A percentile compares a stretch with the other conserved stretches of the same genome.
Evolutionary conservation across 2,888 invertebrate genomes (phyloP).

Genomic region (Lasioglossum leucozonium): DNA sequence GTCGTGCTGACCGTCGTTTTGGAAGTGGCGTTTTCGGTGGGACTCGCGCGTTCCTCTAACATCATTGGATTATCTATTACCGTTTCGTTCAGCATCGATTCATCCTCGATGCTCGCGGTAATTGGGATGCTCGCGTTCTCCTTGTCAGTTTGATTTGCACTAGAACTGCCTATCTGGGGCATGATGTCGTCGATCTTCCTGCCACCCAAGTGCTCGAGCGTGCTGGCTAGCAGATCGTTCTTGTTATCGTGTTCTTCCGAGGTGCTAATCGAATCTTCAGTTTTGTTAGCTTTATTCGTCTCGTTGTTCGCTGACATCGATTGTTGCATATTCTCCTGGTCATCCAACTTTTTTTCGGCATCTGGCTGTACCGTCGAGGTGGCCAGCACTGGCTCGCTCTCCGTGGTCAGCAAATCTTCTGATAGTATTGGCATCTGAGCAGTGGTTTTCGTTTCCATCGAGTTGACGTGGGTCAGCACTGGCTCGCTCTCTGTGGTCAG

Average conservation of each 20-base stretch:
- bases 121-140: constrained; percentile 17
- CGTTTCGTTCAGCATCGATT: constrained; percentile 24
- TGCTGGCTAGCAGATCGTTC: neutral
- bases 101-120: neutral
- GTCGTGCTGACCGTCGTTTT: constrained; percentile 50
- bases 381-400: constrained; percentile 76
- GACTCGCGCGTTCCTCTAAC: constrained; percentile 21
- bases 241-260: neutral
- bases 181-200: neutral
- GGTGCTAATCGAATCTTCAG: neutral
- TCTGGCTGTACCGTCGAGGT: constrained; percentile 64
- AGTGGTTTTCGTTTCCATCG: constrained; percentile 78
- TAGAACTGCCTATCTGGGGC: neutral
- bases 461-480: constrained; percentile 67
- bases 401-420: constrained; percentile 81
- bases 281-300: neutral
- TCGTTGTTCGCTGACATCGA: neutral
- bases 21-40: constrained; percentile 33
- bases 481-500: constrained; percentile 80
- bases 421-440: constrained; percentile 81
- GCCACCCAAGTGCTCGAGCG: neutral
- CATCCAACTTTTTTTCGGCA: neutral
- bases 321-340: neutral
- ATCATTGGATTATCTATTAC: constrained; percentile 32
- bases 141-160: neutral